phyloP scores from a whole-genome alignment of 1,140 invertebrate genomes.

The Polypedilum pembai region DNA sequence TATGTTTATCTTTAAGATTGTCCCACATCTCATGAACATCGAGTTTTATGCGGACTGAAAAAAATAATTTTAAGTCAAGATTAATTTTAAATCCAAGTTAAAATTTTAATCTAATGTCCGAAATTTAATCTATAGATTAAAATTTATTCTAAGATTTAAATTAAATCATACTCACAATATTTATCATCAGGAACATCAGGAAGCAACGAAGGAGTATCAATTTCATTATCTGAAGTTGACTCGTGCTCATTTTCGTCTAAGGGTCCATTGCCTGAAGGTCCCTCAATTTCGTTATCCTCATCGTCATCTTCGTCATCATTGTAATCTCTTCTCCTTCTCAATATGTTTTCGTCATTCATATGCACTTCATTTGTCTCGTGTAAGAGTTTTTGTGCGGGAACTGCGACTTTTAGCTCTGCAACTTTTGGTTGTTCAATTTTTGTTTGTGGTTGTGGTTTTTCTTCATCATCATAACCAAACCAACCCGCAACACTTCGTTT shows the following conservation, averaged over 20 bases:
- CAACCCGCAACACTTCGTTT: not conserved
- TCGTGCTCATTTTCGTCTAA: not conserved
- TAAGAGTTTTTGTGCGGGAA: too few species aligned
- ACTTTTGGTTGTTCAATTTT: not conserved
- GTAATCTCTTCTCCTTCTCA: not conserved
- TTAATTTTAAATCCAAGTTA: too few species aligned
- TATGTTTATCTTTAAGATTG: not conserved
- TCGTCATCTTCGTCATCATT: conserved; percentile 13
- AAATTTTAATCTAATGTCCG: too few species aligned
- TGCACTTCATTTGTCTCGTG: too few species aligned
- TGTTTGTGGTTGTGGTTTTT: not conserved
- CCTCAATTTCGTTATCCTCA: not conserved
- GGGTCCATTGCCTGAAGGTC: not conserved
- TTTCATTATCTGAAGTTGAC: not conserved
- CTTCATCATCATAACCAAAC: not conserved
- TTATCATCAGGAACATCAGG: not conserved
- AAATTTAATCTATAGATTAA: too few species aligned
- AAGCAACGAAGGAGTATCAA: not conserved
- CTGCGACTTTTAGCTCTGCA: not conserved
- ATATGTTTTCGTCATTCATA: not conserved
- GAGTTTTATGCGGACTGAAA: conserved; percentile 8
- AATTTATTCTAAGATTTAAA: too few species aligned
- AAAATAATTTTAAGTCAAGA: too few species aligned
- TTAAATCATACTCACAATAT: not conserved
- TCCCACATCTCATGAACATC: not conserved